These are phyloP conservation scores for Cyclophora punctaria DNA, from an alignment of 2,888 invertebrate genomes.

Conservation along the genomic window DNA sequence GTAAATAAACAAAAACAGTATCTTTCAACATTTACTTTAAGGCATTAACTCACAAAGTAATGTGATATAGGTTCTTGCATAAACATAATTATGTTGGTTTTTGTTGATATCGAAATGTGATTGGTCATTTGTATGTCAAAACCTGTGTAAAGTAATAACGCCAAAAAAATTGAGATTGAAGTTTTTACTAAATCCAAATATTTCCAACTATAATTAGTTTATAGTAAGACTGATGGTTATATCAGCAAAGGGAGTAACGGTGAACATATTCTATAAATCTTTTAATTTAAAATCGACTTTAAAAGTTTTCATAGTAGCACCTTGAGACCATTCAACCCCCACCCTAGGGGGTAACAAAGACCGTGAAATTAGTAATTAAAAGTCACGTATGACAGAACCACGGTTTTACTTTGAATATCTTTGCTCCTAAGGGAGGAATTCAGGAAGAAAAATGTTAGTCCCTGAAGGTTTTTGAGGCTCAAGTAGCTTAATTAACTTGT, in stretches of 20 bases:
- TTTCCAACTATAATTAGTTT: too few relatives aligned
- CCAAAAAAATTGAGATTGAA: too few relatives aligned
- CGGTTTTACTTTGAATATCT: slow-evolving; percentile 33
- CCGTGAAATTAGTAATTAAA: slow-evolving; percentile 69
- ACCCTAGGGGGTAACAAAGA: slow-evolving; percentile 51
- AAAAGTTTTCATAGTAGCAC: slow-evolving; percentile 15
- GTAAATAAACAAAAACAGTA: too few relatives aligned
- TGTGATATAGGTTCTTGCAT: neutral
- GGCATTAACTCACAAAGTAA: too few relatives aligned
- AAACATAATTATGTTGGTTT: neutral
- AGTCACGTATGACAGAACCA: slow-evolving; percentile 48
- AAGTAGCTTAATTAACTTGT: slow-evolving; percentile 6
- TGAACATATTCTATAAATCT: neutral
- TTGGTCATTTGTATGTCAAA: neutral
- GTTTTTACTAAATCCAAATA: too few relatives aligned
- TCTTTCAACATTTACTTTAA: too few relatives aligned
- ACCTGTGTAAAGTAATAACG: neutral
- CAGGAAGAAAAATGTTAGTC: slow-evolving; percentile 12
- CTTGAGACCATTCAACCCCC: slow-evolving; percentile 36
- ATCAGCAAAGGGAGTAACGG: too few relatives aligned
- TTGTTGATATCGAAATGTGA: neutral
- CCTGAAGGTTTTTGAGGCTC: slow-evolving; percentile 1
- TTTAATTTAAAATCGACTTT: neutral
- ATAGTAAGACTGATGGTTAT: too few relatives aligned
- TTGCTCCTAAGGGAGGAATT: slow-evolving; percentile 21